Evolutionary conservation across 2,797 vertebrate genomes (phyloP).

Genomic region (Kryptolebias ocellatus): DNA sequence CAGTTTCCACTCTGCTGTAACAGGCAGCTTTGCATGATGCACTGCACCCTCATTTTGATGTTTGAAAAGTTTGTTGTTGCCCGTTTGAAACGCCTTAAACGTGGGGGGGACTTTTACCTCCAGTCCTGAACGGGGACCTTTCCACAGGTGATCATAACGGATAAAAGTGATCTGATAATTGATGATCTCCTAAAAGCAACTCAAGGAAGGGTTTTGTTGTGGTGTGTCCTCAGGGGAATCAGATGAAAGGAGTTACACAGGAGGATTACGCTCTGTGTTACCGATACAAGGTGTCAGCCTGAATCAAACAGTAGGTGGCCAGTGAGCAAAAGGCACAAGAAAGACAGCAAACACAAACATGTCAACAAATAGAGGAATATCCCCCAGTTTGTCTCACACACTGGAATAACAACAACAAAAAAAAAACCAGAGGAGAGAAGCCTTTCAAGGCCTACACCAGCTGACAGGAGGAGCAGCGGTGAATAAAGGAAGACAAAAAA

Average conservation of each 20-base stretch:
- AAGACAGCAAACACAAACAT: constrained; percentile 66
- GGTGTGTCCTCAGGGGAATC: constrained; percentile 20
- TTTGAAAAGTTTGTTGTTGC: constrained; percentile 46
- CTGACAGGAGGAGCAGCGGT: constrained; percentile 70
- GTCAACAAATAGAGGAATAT: constrained; percentile 77
- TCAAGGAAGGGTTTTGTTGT: constrained; percentile 30
- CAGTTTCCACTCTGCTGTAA: constrained; percentile 60
- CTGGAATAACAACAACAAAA: constrained; percentile 48
- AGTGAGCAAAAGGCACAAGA: constrained; percentile 58
- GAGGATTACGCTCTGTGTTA: constrained; percentile 57
- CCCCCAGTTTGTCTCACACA: constrained; percentile 72
- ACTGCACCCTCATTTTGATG: constrained; percentile 57
- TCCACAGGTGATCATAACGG: constrained; percentile 9
- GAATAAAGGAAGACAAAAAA: constrained; percentile 56
- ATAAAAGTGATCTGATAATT: constrained; percentile 13
- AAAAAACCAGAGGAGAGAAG: constrained; percentile 31
- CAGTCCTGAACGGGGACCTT: not conserved
- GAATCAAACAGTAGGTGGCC: constrained; percentile 68
- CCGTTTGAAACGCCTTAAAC: constrained; percentile 49
- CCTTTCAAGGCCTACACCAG: constrained; percentile 59
- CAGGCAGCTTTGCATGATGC: constrained; percentile 49
- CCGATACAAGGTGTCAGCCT: constrained; percentile 63
- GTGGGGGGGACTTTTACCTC: constrained; percentile 15
- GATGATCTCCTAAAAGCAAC: constrained; percentile 24
- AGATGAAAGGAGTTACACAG: constrained; percentile 40